A percentile compares a stretch with the other conserved stretches of the same genome.
These are phyloP conservation scores for Cheilinus undulatus DNA, from an alignment of 2,113 vertebrate genomes.

Conservation along the genomic window DNA sequence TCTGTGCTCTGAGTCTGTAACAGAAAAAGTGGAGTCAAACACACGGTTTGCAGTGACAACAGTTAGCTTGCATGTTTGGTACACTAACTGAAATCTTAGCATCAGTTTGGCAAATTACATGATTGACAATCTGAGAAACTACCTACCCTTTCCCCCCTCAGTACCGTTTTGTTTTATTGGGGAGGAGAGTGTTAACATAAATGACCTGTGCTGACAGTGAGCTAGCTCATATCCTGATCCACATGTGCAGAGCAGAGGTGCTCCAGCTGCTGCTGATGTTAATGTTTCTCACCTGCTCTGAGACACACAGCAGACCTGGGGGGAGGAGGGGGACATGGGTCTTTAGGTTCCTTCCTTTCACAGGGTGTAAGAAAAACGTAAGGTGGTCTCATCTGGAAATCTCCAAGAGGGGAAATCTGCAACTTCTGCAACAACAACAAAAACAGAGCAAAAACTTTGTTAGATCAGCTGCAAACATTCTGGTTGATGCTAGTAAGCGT, in stretches of 20 bases:
- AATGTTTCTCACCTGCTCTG: conserved; percentile 76
- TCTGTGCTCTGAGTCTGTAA: no score
- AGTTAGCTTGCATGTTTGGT: no score
- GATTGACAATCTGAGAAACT: no score
- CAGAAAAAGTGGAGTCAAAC: no score
- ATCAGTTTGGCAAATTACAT: no score
- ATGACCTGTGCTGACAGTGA: conserved; percentile 46
- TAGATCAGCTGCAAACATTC: background rate
- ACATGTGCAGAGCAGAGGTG: conserved; percentile 67
- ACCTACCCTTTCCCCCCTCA: no score
- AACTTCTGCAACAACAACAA: conserved; percentile 43
- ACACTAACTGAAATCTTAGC: no score
- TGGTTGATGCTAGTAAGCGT: background rate
- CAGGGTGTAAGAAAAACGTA: conserved; percentile 46
- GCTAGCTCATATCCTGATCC: conserved; percentile 48
- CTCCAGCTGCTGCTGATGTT: conserved; percentile 59
- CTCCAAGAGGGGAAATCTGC: conserved; percentile 25
- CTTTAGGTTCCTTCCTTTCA: conserved; percentile 34
- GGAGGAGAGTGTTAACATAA: conserved; percentile 46
- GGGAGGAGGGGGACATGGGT: background rate
- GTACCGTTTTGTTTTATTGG: conserved; percentile 18
- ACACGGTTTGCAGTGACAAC: no score
- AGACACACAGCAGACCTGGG: conserved; percentile 33
- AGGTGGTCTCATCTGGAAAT: conserved; percentile 50
- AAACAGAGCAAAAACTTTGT: background rate